Evolutionary conservation across 2,797 vertebrate species (phyloP).

Genomic region (Melanotaenia maccullochi): DNA sequence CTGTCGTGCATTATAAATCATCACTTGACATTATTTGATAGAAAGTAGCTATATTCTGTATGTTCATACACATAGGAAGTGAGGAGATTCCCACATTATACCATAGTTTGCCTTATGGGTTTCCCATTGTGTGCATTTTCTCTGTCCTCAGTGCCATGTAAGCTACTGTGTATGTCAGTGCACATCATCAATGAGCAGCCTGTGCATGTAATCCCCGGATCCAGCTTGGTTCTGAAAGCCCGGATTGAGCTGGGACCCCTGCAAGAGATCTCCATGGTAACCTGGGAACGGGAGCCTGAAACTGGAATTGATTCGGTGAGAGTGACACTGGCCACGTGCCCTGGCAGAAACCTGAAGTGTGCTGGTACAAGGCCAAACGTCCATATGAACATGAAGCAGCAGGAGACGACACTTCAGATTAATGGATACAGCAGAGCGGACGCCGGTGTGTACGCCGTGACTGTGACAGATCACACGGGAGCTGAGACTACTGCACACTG

Average conservation of each 20-base stretch:
- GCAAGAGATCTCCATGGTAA: conserved; percentile 63
- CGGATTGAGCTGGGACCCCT: conserved; percentile 51
- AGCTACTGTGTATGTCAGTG: conserved; percentile 66
- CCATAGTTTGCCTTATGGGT: conserved; percentile 42
- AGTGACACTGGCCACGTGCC: conserved; percentile 72
- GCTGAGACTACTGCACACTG: conserved; percentile 51
- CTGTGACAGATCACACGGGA: conserved; percentile 65
- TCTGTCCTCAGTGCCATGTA: conserved; percentile 63
- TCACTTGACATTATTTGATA: conserved; percentile 60
- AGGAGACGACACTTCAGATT: conserved; percentile 69
- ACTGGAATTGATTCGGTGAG: conserved; percentile 29
- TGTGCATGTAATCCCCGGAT: conserved; percentile 60
- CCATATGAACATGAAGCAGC: conserved; percentile 42
- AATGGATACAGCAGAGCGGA: conserved; percentile 59
- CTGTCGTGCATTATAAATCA: conserved; percentile 70
- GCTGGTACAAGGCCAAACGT: conserved; percentile 22
- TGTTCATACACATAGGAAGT: conserved; percentile 56
- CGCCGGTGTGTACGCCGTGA: conserved; percentile 74
- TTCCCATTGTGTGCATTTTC: not conserved
- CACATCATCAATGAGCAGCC: conserved; percentile 66
- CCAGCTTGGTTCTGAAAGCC: conserved; percentile 72
- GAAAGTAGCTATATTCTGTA: conserved; percentile 46
- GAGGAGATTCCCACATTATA: conserved; percentile 30
- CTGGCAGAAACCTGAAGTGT: conserved; percentile 42
- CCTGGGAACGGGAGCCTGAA: conserved; percentile 72